Conservation (phyloP, 2,888 invertebrate genomes). For the Drosophila melanocephala region DNA sequence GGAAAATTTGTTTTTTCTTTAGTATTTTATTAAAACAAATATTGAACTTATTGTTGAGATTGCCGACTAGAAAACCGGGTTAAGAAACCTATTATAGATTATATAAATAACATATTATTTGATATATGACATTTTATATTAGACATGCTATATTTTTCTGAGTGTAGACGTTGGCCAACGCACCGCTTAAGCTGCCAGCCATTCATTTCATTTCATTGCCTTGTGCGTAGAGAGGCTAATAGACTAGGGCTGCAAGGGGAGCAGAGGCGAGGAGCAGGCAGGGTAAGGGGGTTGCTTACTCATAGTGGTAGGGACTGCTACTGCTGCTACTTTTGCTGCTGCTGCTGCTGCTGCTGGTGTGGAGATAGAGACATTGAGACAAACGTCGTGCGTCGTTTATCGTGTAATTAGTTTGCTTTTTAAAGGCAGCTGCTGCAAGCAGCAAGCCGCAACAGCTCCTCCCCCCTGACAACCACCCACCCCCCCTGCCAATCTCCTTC, state of each 20-base stretch:
- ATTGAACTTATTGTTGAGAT: not conserved
- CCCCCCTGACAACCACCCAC: too few relatives aligned
- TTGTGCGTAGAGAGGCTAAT: constrained; percentile 43
- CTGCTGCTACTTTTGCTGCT: not conserved
- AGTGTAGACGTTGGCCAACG: constrained; percentile 22
- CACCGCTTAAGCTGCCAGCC: constrained; percentile 44
- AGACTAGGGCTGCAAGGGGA: not conserved
- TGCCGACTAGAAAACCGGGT: not conserved
- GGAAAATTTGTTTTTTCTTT: not conserved
- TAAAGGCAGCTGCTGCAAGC: constrained; percentile 34
- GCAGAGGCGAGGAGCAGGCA: not conserved
- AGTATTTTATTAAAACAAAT: not conserved
- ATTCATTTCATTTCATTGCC: constrained; percentile 66
- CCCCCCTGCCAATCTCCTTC: not conserved
- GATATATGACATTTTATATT: too few relatives aligned
- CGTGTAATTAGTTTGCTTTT: constrained; percentile 77
- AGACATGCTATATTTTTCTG: not conserved
- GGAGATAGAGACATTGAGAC: constrained; percentile 33
- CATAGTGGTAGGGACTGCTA: constrained; percentile 5
- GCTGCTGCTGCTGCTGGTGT: not conserved
- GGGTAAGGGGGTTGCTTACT: not conserved
- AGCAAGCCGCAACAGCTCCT: constrained; percentile 10
- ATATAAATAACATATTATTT: not conserved
- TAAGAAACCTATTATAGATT: not conserved
- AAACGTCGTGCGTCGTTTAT: constrained; percentile 60